Evolutionary conservation across 2,888 invertebrate genomes (phyloP), one percentile per base, ranked within the genome.

Genomic region (Tenthredo notha): DNA sequence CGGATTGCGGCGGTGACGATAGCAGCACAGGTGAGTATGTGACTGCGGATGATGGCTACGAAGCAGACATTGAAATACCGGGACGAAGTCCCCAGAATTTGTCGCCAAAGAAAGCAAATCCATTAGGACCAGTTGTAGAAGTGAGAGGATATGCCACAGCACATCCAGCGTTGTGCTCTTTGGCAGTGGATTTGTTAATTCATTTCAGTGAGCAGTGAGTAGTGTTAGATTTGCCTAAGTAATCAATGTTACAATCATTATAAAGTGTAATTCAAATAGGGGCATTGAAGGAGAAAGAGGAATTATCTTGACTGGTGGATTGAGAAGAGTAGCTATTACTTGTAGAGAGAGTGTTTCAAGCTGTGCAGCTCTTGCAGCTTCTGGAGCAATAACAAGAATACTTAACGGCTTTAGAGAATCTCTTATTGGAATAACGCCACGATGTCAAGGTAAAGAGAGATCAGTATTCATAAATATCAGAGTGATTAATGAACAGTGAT

Each of bases 31-130:
- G 92, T 0, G 93, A 93, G 85, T 93, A 94, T 78, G 90, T 94
- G 12, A 93, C 93, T 54, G 95, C 95, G 2, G 96, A 96, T 88
- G 95, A 96, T 89, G 96, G 96, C 0, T 96, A 96, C 88, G 96
- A 96, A 93, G 96, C 96, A 6, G 96, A 96, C 88, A 94, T 95
- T 12, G 96, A 96, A 91, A 90, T 95, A 43, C 93, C 92, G 33
- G 92, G 89, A 83, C 91, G 90, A 87, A 92, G 87, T 88, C 88
- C 89, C 9, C 90, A 87, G 25, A 90, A 86, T 43, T 88, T 84
- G 86, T 86, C 86, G 10, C 86, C 89, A 1, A 91, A 89, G 15
- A 72, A 80, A 61, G 85, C 86, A 21, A 90, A 88, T 84, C 87
- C 91, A 2, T 85, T 90, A 47, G 90, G 89, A 4, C 89, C 91